These are phyloP conservation scores for Drosophila arizonae DNA, from an alignment of 1,140 invertebrate genomes.

Conservation along the genomic window DNA sequence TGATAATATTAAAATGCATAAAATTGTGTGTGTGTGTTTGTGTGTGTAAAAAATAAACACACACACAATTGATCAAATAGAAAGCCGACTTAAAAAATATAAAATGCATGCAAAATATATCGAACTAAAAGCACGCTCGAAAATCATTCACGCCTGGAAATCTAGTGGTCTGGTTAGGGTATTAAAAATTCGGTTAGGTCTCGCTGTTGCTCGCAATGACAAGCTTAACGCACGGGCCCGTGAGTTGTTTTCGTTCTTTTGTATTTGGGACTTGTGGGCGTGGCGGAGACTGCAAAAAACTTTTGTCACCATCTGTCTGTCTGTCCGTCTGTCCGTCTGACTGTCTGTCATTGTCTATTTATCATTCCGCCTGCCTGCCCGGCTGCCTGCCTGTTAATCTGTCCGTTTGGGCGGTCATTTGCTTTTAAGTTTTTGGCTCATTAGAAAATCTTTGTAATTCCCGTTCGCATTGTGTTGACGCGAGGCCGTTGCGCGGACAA, in stretches of 20 bases:
- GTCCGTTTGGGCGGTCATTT: constrained; percentile 26
- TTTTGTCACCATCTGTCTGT: constrained; percentile 6
- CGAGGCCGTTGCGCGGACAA: constrained; percentile 32
- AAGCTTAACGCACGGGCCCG: constrained; percentile 38
- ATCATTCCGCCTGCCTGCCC: background rate
- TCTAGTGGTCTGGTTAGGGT: no score
- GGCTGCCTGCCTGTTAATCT: background rate
- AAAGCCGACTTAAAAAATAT: no score
- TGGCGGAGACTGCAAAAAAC: constrained; percentile 35
- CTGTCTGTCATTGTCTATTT: background rate
- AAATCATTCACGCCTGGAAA: no score
- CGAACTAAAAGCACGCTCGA: no score
- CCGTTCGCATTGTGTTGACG: constrained; percentile 50
- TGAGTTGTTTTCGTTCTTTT: constrained; percentile 5
- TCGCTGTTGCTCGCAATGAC: constrained; percentile 41
- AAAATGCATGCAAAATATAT: no score
- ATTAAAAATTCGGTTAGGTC: background rate
- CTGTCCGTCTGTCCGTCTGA: background rate
- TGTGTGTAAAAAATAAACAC: no score
- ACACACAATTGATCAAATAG: no score
- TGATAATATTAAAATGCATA: no score
- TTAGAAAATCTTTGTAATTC: constrained; percentile 75
- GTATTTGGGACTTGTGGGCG: constrained; percentile 2
- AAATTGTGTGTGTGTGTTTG: no score
- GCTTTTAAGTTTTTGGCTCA: constrained; percentile 66